A percentile compares a stretch with the other conserved stretches of the same genome.
Evolutionary conservation across 2,113 vertebrate species (phyloP).

Genomic region (Colinus virginianus): DNA sequence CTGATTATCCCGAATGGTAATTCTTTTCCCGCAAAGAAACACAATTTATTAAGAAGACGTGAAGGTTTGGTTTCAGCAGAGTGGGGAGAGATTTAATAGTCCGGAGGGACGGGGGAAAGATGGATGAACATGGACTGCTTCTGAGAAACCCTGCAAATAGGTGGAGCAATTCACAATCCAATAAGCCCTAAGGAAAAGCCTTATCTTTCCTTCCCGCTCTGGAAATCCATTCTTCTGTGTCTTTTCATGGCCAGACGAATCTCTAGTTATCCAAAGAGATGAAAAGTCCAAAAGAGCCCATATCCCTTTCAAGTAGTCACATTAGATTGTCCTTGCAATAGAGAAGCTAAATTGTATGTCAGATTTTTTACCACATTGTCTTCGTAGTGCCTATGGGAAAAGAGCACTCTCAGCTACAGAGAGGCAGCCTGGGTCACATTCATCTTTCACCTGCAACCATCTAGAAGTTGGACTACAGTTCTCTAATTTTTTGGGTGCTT

Average conservation of each 20-base stretch:
- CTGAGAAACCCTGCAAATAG: constrained; percentile 48
- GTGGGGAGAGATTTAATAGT: constrained; percentile 8
- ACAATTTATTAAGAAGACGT: neutral
- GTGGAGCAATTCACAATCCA: constrained; percentile 30
- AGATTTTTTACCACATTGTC: neutral
- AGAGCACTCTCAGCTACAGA: neutral
- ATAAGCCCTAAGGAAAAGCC: neutral
- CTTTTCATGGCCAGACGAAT: neutral
- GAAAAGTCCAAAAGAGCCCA: neutral
- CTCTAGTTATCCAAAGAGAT: neutral
- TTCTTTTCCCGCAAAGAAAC: neutral
- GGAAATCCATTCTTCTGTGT: constrained; percentile 32
- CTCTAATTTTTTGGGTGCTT: neutral
- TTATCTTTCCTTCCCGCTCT: neutral
- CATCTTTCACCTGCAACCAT: neutral
- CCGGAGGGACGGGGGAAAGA: neutral
- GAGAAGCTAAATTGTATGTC: neutral
- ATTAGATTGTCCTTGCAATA: neutral
- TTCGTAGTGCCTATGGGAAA: neutral
- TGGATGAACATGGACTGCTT: neutral
- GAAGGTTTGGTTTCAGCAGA: neutral
- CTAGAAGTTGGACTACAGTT: neutral
- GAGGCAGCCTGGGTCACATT: neutral
- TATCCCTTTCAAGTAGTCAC: neutral
- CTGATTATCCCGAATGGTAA: neutral